These are phyloP conservation scores for Sandelia bainsii DNA, from an alignment of 2,797 vertebrate genomes.

Conservation along the genomic window DNA sequence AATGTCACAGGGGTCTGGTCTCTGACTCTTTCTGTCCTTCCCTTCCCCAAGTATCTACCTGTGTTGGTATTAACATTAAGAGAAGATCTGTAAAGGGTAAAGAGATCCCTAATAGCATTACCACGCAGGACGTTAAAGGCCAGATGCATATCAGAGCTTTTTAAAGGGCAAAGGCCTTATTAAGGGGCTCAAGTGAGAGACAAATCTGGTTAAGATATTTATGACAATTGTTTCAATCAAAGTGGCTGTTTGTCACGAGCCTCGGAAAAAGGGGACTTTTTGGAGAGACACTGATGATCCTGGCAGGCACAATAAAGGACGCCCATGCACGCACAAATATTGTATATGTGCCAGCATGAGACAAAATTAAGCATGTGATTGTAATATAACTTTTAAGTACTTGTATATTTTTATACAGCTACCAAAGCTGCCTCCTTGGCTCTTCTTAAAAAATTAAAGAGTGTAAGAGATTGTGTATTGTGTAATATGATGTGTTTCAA, in stretches of 20 bases:
- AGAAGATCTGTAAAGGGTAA: slow-evolving; percentile 71
- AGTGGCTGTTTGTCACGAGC: slow-evolving; percentile 57
- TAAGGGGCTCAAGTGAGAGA: slow-evolving; percentile 37
- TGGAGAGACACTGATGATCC: slow-evolving; percentile 15
- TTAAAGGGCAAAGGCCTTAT: slow-evolving; percentile 72
- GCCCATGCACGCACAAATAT: neutral
- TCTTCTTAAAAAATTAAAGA: neutral
- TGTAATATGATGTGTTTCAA: slow-evolving; percentile 21
- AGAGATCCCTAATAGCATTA: slow-evolving; percentile 66
- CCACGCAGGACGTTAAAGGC: slow-evolving; percentile 67
- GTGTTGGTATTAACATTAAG: slow-evolving; percentile 70
- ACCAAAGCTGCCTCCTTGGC: slow-evolving; percentile 4
- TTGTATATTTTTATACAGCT: neutral
- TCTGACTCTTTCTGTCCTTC: slow-evolving; percentile 10
- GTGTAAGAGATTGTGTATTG: slow-evolving; percentile 3
- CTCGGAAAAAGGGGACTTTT: slow-evolving; percentile 3
- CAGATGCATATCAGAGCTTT: slow-evolving; percentile 62
- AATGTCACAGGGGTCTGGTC: slow-evolving; percentile 69
- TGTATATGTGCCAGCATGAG: neutral
- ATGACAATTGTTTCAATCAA: slow-evolving; percentile 67
- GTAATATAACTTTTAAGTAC: neutral
- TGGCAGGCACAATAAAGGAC: slow-evolving; percentile 5
- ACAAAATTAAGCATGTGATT: slow-evolving; percentile 5
- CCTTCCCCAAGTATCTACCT: slow-evolving; percentile 51
- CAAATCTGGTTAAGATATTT: slow-evolving; percentile 62